These are phyloP conservation scores for Ceramica pisi DNA, from an alignment of 2,888 invertebrate species.

Conservation along the genomic window DNA sequence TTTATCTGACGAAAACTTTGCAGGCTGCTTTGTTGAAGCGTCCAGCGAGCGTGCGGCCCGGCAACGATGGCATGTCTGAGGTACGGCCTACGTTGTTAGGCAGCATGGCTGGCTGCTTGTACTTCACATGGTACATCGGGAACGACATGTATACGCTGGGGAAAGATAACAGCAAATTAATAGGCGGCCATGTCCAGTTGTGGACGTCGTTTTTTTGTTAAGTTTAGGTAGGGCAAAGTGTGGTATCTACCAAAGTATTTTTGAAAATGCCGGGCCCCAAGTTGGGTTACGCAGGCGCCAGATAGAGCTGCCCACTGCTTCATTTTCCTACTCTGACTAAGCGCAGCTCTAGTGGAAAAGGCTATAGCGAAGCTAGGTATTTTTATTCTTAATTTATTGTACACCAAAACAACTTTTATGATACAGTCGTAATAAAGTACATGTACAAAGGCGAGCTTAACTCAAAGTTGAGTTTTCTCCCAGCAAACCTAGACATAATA, in stretches of 20 bases:
- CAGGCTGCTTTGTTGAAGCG: conserved; percentile 90
- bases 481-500: too few species aligned
- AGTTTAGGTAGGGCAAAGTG: too few species aligned
- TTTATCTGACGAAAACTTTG: conserved; percentile 84
- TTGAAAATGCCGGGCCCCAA: neutral
- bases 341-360: too few species aligned
- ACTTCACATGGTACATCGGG: conserved; percentile 90
- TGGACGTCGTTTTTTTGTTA: neutral
- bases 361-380: too few species aligned
- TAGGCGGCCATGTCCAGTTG: neutral
- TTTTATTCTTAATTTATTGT: too few species aligned
- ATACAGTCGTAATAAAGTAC: too few species aligned
- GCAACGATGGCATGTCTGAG: conserved; percentile 88
- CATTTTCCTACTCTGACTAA: too few species aligned
- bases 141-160: conserved; percentile 90
- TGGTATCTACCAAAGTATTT: neutral
- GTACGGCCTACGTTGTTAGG: conserved; percentile 88
- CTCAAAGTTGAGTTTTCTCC: too few species aligned
- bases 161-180: neutral
- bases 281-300: neutral
- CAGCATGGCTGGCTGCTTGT: conserved; percentile 91
- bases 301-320: neutral
- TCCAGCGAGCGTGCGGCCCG: conserved; percentile 90
- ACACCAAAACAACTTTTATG: too few species aligned
- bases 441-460: too few species aligned